Evolutionary conservation across 2,797 vertebrate species (phyloP).

Genomic region (Amblyraja radiata): DNA sequence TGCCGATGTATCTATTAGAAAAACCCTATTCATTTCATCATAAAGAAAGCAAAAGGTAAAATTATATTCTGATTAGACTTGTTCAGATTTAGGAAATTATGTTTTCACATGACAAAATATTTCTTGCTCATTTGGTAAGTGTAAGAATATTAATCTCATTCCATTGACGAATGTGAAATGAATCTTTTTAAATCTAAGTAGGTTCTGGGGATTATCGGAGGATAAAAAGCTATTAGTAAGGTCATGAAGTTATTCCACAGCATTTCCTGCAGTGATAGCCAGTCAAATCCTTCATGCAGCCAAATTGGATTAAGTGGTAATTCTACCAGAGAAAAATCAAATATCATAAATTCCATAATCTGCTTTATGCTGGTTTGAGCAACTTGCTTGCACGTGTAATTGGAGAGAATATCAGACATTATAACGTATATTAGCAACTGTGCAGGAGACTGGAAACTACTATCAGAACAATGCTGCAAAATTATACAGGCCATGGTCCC

Average conservation of each 20-base stretch:
- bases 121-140: conserved; percentile 21
- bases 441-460: neutral
- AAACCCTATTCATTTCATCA: neutral
- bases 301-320: conserved; percentile 25
- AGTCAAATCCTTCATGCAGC: neutral
- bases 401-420: neutral
- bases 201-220: neutral
- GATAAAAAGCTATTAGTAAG: neutral
- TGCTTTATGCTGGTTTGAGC: neutral
- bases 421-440: neutral
- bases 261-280: conserved; percentile 1
- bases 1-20: neutral
- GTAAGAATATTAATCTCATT: conserved; percentile 5
- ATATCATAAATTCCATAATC: conserved; percentile 4
- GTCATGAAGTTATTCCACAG: conserved; percentile 6
- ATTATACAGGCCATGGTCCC: neutral
- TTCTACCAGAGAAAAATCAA: neutral
- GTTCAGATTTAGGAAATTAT: neutral
- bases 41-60: neutral
- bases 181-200: conserved; percentile 20
- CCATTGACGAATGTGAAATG: neutral
- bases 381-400: neutral
- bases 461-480: neutral
- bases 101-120: neutral
- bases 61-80: neutral